Evolutionary conservation across 2,113 vertebrate species (phyloP).

Genomic region (Sterna hirundo): DNA sequence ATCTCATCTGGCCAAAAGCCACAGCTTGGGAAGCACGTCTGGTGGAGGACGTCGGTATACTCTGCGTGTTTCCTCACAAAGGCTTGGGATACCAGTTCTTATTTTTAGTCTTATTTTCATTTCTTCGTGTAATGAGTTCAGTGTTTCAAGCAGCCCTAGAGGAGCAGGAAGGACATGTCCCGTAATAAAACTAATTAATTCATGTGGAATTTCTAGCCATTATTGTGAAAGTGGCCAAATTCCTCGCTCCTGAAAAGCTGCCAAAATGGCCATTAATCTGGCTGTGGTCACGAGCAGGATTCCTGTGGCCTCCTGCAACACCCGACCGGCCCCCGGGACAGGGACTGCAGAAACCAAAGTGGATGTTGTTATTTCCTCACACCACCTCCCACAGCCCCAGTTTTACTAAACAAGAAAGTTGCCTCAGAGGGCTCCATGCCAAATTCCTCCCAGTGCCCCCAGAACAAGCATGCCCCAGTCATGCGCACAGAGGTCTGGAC

Average conservation of each 20-base stretch:
- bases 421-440: not conserved
- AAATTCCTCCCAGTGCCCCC: not conserved
- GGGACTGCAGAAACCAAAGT: constrained; percentile 41
- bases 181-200: constrained; percentile 58
- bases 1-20: constrained; percentile 30
- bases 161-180: constrained; percentile 47
- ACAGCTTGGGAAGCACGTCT: not conserved
- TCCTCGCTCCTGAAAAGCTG: constrained; percentile 50
- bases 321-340: not conserved
- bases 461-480: not conserved
- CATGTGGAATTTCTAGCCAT: constrained; percentile 52
- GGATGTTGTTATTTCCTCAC: constrained; percentile 52
- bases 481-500: not conserved
- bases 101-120: constrained; percentile 55
- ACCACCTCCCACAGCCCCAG: not conserved
- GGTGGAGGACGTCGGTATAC: not conserved
- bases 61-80: not conserved
- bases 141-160: constrained; percentile 48
- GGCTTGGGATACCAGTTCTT: constrained; percentile 12
- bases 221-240: constrained; percentile 58
- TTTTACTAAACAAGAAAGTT: constrained; percentile 26
- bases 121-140: constrained; percentile 49
- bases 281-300: constrained; percentile 43
- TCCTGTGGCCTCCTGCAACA: constrained; percentile 58
- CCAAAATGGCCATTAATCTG: constrained; percentile 52